Evolutionary conservation across 2,888 invertebrate species (phyloP), one percentile per base, ranked within the genome.

Genomic region (Andrena hattorfiana): DNA sequence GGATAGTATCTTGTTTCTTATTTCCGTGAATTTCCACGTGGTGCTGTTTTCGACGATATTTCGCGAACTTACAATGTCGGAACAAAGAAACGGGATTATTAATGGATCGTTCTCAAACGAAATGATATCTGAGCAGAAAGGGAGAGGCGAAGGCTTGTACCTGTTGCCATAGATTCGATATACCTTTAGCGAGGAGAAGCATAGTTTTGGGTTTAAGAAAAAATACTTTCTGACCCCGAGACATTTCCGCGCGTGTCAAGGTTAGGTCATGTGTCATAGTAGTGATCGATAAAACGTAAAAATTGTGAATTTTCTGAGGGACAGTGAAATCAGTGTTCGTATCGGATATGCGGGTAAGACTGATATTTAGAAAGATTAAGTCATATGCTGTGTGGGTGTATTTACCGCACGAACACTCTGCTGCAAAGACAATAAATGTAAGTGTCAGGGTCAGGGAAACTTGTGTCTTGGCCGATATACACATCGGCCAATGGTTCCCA

Each of bases 401-500:
- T 94, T 94, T 95, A 97, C 97, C 96, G 95, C 91, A 96, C 95
- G 91, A 96, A 96, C 83, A 96, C 96, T 94, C 97, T 95, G 93
- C 96, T 97, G 93, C 96, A 97, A 83, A 97, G 95, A 94, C 97
- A 97, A 91, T 96, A 96, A 88, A 96, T 94, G 90, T 95, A 95
- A 90, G 95, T 95, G 66, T 95, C 94, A 83, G 95, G 94, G 83
- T 94, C 94, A 81, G 94, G 93, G 85, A 93, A 92, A 78, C 95
- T 94, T 70, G 91, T 90, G 81, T 94, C 94, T 69, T 94, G 91
- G 68, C 95, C 93, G 81, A 95, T 93, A 88, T 94, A 94, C 90
- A 97, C 95, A 94, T 96, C 96, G 51, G 96, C 97, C 85, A 97
- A 95, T 79, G 96, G 95, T 92, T 96, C 96, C 96, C 96, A 96